Percentiles rank a stretch among this genome's conserved stretches.
Conservation (phyloP, 2,888 invertebrate genomes). For the Cheilosia vulpina region DNA sequence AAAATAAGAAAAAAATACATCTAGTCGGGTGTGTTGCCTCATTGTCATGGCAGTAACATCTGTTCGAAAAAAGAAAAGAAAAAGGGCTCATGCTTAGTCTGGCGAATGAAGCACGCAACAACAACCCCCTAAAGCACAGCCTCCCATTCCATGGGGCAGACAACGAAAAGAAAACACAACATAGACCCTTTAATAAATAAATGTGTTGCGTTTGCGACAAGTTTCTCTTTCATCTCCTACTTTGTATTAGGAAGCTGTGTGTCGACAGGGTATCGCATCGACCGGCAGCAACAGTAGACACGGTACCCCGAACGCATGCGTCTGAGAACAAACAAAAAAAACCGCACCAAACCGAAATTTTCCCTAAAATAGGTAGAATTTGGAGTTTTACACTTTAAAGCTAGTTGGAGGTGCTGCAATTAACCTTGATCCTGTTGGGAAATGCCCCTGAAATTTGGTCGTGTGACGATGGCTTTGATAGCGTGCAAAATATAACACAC, state of each 20-base stretch:
- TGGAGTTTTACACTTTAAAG: conserved; percentile 9
- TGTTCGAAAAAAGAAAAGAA: conserved; percentile 18
- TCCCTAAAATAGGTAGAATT: conserved; percentile 5
- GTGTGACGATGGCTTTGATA: too few species aligned
- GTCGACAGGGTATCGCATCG: conserved; percentile 29
- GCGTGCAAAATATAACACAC: too few species aligned
- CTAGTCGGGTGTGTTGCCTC: conserved; percentile 27
- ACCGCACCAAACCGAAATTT: background rate
- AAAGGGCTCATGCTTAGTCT: conserved; percentile 25
- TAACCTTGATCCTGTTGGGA: conserved; percentile 51
- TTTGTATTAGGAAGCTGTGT: background rate
- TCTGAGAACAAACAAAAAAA: background rate
- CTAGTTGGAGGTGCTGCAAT: conserved; percentile 35
- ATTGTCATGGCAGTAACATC: conserved; percentile 68
- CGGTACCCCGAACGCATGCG: conserved; percentile 31
- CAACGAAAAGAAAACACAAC: conserved; percentile 19
- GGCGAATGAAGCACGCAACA: conserved; percentile 36
- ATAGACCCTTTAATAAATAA: conserved; percentile 52
- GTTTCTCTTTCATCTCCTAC: conserved; percentile 59
- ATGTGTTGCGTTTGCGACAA: conserved; percentile 61
- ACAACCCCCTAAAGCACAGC: conserved; percentile 17
- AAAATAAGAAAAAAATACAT: background rate
- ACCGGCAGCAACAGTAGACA: conserved; percentile 6
- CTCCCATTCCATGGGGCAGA: background rate
- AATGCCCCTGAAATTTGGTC: too few species aligned